Conservation (phyloP, 2,113 vertebrate genomes). For the Oreochromis aureus region DNA sequence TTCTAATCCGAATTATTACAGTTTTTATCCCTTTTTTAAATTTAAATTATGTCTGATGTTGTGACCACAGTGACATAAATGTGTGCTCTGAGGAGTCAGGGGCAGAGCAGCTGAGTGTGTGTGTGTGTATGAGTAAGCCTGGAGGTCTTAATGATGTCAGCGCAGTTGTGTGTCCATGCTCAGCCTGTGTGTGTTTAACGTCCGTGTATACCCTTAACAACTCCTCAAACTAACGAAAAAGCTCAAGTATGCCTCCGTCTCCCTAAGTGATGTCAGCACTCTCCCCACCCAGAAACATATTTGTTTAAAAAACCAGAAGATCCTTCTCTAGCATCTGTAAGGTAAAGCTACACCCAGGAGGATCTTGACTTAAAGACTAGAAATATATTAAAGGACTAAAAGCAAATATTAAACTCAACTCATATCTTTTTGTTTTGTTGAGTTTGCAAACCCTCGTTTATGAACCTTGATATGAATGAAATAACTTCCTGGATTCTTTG, state of each 20-base stretch:
- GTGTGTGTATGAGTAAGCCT: neutral
- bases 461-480: neutral
- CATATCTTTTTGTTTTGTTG: neutral
- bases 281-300: neutral
- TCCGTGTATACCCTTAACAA: neutral
- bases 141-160: constrained; percentile 23
- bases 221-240: constrained; percentile 27
- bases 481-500: neutral
- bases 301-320: neutral
- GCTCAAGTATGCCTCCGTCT: neutral
- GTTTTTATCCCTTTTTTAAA: neutral
- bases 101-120: constrained; percentile 3
- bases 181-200: neutral
- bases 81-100: neutral
- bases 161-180: constrained; percentile 10
- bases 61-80: neutral
- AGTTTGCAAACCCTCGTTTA: neutral
- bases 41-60: neutral
- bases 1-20: neutral
- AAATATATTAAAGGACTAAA: neutral
- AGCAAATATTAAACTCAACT: neutral
- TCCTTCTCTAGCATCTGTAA: neutral
- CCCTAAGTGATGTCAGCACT: neutral
- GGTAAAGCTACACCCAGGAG: neutral
- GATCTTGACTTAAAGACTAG: neutral